These are phyloP conservation scores for Bradypodion ventrale DNA, from an alignment of 2,797 vertebrate species.

Conservation along the genomic window DNA sequence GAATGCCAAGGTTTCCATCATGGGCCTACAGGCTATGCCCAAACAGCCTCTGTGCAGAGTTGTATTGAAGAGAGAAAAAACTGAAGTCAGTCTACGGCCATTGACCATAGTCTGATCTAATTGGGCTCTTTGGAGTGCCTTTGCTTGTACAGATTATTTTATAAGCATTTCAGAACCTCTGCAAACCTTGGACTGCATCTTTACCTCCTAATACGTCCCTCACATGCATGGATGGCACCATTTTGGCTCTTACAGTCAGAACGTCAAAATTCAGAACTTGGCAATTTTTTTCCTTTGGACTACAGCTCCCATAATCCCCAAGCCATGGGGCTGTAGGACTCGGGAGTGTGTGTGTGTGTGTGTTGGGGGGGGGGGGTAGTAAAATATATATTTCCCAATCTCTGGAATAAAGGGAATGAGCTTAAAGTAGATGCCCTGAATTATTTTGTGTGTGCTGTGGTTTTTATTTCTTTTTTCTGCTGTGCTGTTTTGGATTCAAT, in stretches of 20 bases:
- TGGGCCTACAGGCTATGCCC: background rate
- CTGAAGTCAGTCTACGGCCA: background rate
- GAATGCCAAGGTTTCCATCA: too few relatives aligned
- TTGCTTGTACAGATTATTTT: background rate
- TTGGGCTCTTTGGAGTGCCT: background rate
- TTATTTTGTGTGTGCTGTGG: background rate
- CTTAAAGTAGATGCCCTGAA: background rate
- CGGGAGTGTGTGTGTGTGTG: too few relatives aligned
- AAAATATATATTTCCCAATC: too few relatives aligned
- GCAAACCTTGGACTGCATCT: background rate
- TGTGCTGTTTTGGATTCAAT: background rate
- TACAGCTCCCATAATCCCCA: too few relatives aligned
- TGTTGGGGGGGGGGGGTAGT: too few relatives aligned
- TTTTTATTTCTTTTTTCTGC: background rate
- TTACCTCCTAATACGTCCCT: background rate
- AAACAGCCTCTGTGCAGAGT: background rate
- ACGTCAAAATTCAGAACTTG: background rate
- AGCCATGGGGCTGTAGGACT: too few relatives aligned
- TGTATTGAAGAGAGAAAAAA: background rate
- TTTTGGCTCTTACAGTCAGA: background rate
- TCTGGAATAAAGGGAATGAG: too few relatives aligned
- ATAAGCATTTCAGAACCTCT: background rate
- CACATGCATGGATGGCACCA: background rate
- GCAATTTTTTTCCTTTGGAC: too few relatives aligned
- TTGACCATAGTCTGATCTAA: background rate